Percentiles rank a stretch among this genome's conserved stretches.
Evolutionary conservation across 2,888 invertebrate species (phyloP).

Genomic region (Drosophila incognita): DNA sequence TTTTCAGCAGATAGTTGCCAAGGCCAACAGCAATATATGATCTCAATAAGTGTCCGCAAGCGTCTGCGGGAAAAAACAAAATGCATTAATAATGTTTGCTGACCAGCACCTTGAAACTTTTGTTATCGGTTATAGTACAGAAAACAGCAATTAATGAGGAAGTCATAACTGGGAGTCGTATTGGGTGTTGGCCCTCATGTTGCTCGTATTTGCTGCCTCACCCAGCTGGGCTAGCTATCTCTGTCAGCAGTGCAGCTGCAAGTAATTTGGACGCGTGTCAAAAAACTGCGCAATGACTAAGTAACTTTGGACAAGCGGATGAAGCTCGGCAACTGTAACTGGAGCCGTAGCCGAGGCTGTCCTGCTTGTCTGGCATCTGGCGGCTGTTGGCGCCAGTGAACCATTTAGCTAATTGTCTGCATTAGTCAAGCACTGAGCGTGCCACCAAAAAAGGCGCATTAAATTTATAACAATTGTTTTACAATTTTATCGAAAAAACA

Average conservation of each 20-base stretch:
- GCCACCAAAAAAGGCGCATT: conserved; percentile 53
- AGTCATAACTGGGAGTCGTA: not conserved
- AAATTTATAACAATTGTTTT: conserved; percentile 78
- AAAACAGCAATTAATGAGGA: conserved; percentile 36
- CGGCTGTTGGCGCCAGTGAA: conserved; percentile 69
- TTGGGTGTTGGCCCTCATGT: not conserved
- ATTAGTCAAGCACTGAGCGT: conserved; percentile 67
- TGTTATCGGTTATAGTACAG: conserved; percentile 13
- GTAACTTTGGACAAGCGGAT: conserved; percentile 32
- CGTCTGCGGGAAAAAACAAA: conserved; percentile 9
- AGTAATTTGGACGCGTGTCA: conserved; percentile 60
- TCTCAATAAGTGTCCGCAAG: conserved; percentile 22
- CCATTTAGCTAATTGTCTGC: conserved; percentile 79
- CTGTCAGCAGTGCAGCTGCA: conserved; percentile 14
- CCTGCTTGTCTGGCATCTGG: conserved; percentile 38
- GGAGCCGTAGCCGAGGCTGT: conserved; percentile 9
- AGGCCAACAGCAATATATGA: conserved; percentile 33
- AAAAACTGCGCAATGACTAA: conserved; percentile 45
- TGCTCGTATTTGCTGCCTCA: not conserved
- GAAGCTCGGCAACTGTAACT: not conserved
- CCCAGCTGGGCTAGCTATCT: not conserved
- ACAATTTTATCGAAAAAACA: conserved; percentile 60
- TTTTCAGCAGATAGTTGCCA: conserved; percentile 19
- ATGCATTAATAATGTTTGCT: conserved; percentile 31
- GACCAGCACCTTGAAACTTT: conserved; percentile 38